phyloP scores from a whole-genome alignment of 1,140 invertebrate genomes.

The Ostrea denselamellosa region DNA sequence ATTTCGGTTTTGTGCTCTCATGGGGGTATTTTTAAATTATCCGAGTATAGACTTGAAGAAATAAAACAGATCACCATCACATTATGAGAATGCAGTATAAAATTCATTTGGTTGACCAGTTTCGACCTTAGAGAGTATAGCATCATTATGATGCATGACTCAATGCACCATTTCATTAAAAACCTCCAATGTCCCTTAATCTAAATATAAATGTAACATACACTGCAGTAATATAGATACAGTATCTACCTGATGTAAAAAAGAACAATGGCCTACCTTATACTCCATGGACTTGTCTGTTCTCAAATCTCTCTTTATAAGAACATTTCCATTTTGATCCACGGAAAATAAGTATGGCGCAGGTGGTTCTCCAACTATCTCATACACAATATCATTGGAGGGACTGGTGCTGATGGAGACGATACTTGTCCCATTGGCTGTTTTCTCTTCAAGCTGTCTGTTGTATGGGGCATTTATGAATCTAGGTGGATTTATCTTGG shows the following conservation, averaged over 20 bases:
- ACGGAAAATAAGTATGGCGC: slow-evolving; percentile 59
- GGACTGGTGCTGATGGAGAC: slow-evolving; percentile 36
- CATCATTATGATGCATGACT: too few relatives aligned
- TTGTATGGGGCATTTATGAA: slow-evolving; percentile 45
- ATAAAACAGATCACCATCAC: too few relatives aligned
- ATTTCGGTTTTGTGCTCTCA: too few relatives aligned
- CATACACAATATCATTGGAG: slow-evolving; percentile 56
- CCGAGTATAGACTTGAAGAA: too few relatives aligned
- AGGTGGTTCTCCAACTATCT: slow-evolving; percentile 56
- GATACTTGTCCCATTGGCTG: slow-evolving; percentile 44
- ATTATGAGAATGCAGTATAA: too few relatives aligned
- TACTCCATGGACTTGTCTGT: slow-evolving; percentile 55
- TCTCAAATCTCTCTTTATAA: slow-evolving; percentile 47
- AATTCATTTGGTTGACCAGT: too few relatives aligned
- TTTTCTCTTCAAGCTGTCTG: slow-evolving; percentile 48
- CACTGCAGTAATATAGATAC: too few relatives aligned
- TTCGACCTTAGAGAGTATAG: too few relatives aligned
- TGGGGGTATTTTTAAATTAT: too few relatives aligned
- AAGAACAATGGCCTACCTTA: slow-evolving; percentile 52
- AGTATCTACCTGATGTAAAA: neutral
- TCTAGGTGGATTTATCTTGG: slow-evolving; percentile 44
- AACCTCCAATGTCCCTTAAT: too few relatives aligned
- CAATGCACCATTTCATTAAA: too few relatives aligned
- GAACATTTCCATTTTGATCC: slow-evolving; percentile 76
- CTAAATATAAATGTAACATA: too few relatives aligned